Evolutionary conservation across 64 coral and sea anemone species (phyloP), one percentile per base, ranked within the genome.

Genomic region (Hydrozoanthus tunicans): DNA sequence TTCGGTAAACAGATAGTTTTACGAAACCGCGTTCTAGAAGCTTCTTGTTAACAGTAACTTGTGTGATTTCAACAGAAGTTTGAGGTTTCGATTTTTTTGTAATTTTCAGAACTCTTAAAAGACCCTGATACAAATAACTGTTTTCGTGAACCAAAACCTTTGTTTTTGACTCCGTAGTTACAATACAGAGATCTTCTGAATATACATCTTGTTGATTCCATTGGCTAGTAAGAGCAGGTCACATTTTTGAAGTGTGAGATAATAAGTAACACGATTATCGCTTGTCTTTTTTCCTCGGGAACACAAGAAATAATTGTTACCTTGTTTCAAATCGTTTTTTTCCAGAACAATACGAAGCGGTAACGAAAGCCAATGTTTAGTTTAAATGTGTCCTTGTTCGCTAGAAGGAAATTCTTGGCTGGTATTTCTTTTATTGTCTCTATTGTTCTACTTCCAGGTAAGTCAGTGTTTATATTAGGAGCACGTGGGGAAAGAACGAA

Each of bases 161-260:
- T 25, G 61, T 59, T 62, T 81, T 43, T 62, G n/a, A 59, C 24
- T 62, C 20, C 24, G 79, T 62, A 11, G 57, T 32, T 62, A 81
- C 58, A 81, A 32, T 43, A 81, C 23, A 4, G 58, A 25, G 79
- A 43, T 81, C n/a, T 12, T 59, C n/a, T 10, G 9, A 59, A 59
- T 43, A 43, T n/a, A 23, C 17, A 9, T 6, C 51, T 23, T 20
- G 26, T 7, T 9, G n/a, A 62, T 27, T 27, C 24, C 57, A 81
- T 81, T 81, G 79, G 79, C 56, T 62, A 20, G 17, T 17, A 58
- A 27, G 25, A 86, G 13, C 82, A 86, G 82, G 82, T 86, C 53
- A 71, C 82, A 86, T 86, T 86, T 4, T 72, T 72, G 53, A 86
- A 25, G 17, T 58, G 66, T 86, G 64, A 86, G 82, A 70, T 86